Conservation (phyloP, 2,113 vertebrate species). For the Oncorhynchus kisutch region DNA sequence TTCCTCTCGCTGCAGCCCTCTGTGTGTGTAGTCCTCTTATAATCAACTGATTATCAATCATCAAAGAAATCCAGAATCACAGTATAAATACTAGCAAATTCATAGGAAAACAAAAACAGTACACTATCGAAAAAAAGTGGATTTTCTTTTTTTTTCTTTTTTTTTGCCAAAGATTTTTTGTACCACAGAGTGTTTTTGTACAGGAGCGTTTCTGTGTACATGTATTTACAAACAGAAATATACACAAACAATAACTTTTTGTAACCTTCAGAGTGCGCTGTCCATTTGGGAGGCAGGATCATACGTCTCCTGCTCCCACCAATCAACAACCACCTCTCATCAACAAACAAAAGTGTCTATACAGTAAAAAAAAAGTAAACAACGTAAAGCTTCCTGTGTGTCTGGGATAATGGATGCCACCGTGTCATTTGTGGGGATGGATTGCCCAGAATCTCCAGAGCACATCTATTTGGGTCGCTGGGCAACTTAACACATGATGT, state of each 20-base stretch:
- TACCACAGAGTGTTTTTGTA: slow-evolving; percentile 78
- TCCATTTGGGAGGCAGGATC: slow-evolving; percentile 40
- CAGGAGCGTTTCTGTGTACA: slow-evolving; percentile 75
- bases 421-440: slow-evolving; percentile 28
- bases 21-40: slow-evolving; percentile 70
- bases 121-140: slow-evolving; percentile 56
- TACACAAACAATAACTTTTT: slow-evolving; percentile 66
- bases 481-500: slow-evolving; percentile 30
- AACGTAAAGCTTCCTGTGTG: slow-evolving; percentile 34
- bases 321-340: slow-evolving; percentile 48
- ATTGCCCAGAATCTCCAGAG: too few relatives aligned
- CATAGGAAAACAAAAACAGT: slow-evolving; percentile 65
- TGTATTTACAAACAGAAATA: slow-evolving; percentile 81
- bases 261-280: slow-evolving; percentile 50
- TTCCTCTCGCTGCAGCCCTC: slow-evolving; percentile 55
- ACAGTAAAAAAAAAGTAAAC: slow-evolving; percentile 36
- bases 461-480: slow-evolving; percentile 53
- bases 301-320: slow-evolving; percentile 18
- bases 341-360: slow-evolving; percentile 60
- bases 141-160: slow-evolving; percentile 23
- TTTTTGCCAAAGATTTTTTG: slow-evolving; percentile 66
- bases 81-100: slow-evolving; percentile 82
- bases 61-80: slow-evolving; percentile 71
- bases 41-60: slow-evolving; percentile 58
- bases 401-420: slow-evolving; percentile 29